These are phyloP conservation scores for Sipha flava DNA, from an alignment of 1,140 invertebrate species.

Conservation along the genomic window DNA sequence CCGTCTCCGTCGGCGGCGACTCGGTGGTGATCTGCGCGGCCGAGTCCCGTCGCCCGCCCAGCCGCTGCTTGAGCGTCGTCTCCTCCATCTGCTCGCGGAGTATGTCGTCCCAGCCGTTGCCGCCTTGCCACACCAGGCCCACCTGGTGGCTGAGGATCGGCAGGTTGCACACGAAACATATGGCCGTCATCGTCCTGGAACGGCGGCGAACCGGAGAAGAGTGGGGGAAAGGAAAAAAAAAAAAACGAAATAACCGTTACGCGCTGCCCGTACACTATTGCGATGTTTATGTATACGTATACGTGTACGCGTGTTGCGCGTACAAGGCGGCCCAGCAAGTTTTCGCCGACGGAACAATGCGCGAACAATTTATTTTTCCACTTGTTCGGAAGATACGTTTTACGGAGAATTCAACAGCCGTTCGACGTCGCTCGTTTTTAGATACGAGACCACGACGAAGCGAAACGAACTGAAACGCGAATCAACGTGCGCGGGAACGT, in stretches of 20 bases:
- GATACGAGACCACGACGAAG: no score
- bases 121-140: slow-evolving; percentile 82
- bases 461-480: no score
- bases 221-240: neutral
- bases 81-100: slow-evolving; percentile 76
- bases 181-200: slow-evolving; percentile 78
- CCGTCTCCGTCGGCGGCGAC: slow-evolving; percentile 63
- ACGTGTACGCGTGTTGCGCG: no score
- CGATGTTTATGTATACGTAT: no score
- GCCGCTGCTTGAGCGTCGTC: slow-evolving; percentile 65
- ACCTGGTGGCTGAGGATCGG: slow-evolving; percentile 89
- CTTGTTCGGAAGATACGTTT: no score
- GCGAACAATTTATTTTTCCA: no score
- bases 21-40: slow-evolving; percentile 77
- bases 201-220: neutral
- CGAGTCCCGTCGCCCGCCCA: slow-evolving; percentile 67
- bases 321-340: no score
- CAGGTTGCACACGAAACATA: slow-evolving; percentile 91
- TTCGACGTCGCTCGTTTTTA: no score
- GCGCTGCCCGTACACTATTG: neutral
- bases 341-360: no score
- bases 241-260: neutral
- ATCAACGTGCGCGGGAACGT: no score
- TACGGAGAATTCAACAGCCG: no score
- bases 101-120: slow-evolving; percentile 86